These are phyloP conservation scores for Daphoenositta chrysoptera DNA, from an alignment of 2,113 vertebrate genomes.

Conservation along the genomic window DNA sequence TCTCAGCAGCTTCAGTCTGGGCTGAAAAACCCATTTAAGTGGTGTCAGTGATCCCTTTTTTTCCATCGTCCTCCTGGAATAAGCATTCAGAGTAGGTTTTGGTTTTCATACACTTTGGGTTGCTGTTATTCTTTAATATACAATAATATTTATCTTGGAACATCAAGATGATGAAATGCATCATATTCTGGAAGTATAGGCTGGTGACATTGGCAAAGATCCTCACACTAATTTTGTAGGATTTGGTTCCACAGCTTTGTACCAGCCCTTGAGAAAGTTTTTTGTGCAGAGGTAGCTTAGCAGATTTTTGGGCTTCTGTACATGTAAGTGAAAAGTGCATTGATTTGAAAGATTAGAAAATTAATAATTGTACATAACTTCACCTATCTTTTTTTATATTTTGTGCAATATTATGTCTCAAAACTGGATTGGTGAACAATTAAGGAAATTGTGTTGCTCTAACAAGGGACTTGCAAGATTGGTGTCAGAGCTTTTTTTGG, in stretches of 20 bases:
- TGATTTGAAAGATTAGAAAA: neutral
- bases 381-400: neutral
- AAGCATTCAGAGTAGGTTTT: neutral
- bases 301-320: neutral
- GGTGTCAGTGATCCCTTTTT: neutral
- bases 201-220: neutral
- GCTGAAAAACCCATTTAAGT: neutral
- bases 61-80: neutral
- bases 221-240: neutral
- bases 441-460: neutral
- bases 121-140: neutral
- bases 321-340: neutral
- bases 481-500: neutral
- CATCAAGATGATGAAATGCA: neutral
- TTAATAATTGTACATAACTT: neutral
- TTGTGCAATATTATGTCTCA: neutral
- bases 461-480: neutral
- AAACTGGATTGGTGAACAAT: neutral
- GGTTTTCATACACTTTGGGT: neutral
- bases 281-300: neutral
- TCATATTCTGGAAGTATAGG: neutral
- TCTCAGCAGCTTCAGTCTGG: neutral
- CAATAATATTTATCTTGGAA: neutral
- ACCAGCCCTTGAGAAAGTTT: neutral
- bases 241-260: neutral